Evolutionary conservation across 2,113 vertebrate genomes (phyloP).

Genomic region (Opisthocomus hoazin): DNA sequence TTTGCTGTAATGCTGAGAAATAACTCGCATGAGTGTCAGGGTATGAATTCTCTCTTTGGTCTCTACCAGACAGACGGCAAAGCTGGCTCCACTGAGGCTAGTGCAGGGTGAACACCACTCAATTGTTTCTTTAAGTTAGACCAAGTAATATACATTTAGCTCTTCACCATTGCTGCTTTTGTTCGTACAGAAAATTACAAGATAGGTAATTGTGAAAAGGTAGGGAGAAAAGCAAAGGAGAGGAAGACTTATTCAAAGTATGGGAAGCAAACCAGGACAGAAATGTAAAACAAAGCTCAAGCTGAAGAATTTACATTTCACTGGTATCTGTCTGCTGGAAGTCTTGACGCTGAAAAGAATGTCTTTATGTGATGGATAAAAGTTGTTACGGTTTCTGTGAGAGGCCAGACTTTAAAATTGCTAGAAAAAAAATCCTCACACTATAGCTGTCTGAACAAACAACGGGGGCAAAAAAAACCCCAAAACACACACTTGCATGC

Average conservation of each 20-base stretch:
- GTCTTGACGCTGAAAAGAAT: not conserved
- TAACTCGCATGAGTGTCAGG: not conserved
- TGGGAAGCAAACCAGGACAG: not conserved
- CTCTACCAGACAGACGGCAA: not conserved
- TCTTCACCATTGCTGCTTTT: not conserved
- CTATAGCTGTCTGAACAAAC: not conserved
- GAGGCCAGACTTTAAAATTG: not conserved
- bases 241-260: not conserved
- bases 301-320: not conserved
- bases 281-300: not conserved
- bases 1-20: not conserved
- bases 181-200: not conserved
- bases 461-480: no score
- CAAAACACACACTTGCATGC: not conserved
- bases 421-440: not conserved
- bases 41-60: not conserved
- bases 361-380: not conserved
- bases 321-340: not conserved
- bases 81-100: not conserved
- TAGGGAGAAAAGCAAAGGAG: not conserved
- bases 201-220: not conserved
- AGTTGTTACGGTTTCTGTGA: not conserved
- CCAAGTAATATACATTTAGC: not conserved
- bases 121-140: not conserved
- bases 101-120: not conserved